Percentiles rank a stretch among this genome's conserved stretches.
phyloP scores from a whole-genome alignment of 2,113 vertebrate genomes.

The Uria lomvia region DNA sequence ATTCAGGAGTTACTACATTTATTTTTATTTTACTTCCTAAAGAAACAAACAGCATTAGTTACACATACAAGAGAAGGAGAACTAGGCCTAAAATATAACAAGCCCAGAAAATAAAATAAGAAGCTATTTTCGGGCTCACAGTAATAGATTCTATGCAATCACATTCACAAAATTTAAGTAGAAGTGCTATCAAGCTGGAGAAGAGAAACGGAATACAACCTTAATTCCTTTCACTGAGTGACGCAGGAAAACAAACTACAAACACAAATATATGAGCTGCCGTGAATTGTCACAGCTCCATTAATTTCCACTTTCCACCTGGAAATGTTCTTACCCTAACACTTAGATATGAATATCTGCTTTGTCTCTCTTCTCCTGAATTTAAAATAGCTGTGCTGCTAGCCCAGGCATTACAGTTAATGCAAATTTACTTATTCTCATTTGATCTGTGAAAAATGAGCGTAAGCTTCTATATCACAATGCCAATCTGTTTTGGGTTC shows the following conservation, averaged over 20 bases:
- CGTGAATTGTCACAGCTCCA: neutral
- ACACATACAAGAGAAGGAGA: neutral
- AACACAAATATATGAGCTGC: neutral
- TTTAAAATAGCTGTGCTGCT: neutral
- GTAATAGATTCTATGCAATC: neutral
- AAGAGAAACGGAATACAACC: neutral
- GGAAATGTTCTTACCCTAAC: neutral
- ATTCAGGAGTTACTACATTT: neutral
- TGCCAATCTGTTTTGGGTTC: neutral
- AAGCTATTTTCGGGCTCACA: neutral
- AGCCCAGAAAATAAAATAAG: neutral
- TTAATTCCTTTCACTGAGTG: constrained; percentile 16
- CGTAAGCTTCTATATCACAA: neutral
- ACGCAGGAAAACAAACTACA: neutral
- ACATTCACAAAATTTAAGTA: neutral
- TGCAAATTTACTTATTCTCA: constrained; percentile 33
- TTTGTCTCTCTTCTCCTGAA: neutral
- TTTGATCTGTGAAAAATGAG: constrained; percentile 25
- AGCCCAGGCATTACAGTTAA: neutral
- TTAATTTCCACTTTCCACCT: constrained; percentile 29
- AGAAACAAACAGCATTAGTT: neutral
- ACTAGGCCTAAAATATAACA: neutral
- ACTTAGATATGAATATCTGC: neutral
- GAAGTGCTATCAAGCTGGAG: neutral
- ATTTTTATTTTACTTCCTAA: neutral